phyloP scores from a whole-genome alignment of 1,140 invertebrate genomes.

The Zophobas morio region DNA sequence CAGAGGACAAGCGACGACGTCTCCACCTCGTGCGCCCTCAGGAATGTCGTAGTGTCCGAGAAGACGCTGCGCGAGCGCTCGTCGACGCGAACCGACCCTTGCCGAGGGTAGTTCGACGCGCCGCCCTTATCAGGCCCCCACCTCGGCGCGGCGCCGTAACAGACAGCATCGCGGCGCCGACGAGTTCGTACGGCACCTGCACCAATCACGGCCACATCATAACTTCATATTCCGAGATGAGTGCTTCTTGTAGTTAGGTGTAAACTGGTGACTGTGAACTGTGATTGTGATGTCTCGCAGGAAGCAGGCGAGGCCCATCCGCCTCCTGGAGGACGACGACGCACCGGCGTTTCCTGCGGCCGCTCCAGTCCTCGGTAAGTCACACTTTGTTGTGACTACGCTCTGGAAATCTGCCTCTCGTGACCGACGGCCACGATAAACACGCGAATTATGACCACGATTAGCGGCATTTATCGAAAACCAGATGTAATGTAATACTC shows the following conservation, averaged over 20 bases:
- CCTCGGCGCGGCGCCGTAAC: slow-evolving; percentile 60
- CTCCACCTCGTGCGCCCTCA: slow-evolving; percentile 25
- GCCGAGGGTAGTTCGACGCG: slow-evolving; percentile 65
- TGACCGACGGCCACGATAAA: slow-evolving; percentile 42
- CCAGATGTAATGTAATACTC: slow-evolving; percentile 52
- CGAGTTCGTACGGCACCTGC: slow-evolving; percentile 63
- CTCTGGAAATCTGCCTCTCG: slow-evolving; percentile 14
- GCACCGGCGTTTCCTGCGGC: slow-evolving; percentile 37
- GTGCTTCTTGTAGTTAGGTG: slow-evolving; percentile 56
- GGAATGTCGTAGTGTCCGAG: slow-evolving; percentile 31
- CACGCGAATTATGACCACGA: slow-evolving; percentile 46
- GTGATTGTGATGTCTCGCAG: slow-evolving; percentile 72
- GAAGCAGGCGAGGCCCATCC: slow-evolving; percentile 74
- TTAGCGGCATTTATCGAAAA: slow-evolving; percentile 49
- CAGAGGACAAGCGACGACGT: slow-evolving; percentile 18
- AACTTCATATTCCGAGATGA: slow-evolving; percentile 60
- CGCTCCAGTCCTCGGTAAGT: slow-evolving; percentile 57
- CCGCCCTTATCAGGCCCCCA: slow-evolving; percentile 66
- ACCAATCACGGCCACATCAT: slow-evolving; percentile 60
- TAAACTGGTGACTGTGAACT: slow-evolving; percentile 43
- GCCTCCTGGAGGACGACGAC: slow-evolving; percentile 69
- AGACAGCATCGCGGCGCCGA: slow-evolving; percentile 67
- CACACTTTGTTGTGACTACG: slow-evolving; percentile 23
- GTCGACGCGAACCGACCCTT: slow-evolving; percentile 60
- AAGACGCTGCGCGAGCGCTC: slow-evolving; percentile 56